Conservation (phyloP, 2,888 invertebrate genomes). For the Deilephila elpenor region DNA sequence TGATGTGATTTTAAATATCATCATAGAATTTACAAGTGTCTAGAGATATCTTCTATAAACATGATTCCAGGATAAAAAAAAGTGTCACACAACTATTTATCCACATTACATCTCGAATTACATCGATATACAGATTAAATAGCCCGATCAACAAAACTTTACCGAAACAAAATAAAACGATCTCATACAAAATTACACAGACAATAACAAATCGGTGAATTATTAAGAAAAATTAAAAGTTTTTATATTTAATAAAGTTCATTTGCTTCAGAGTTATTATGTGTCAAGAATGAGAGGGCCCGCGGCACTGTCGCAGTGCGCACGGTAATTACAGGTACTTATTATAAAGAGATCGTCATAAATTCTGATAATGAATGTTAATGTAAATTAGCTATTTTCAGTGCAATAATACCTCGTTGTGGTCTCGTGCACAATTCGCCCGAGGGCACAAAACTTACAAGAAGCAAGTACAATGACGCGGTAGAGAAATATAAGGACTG, state of each 20-base stretch:
- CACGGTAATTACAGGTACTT: conserved; percentile 20
- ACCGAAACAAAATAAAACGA: no score
- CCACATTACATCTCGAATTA: no score
- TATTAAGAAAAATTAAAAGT: conserved; percentile 2
- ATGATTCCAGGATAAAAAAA: no score
- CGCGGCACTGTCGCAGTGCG: conserved; percentile 15
- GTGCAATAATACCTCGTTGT: conserved; percentile 59
- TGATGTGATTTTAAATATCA: no score
- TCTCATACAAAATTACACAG: no score
- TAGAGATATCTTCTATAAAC: no score
- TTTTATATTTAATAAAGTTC: conserved; percentile 10
- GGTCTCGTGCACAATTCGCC: conserved; percentile 75
- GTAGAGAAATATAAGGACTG: conserved; percentile 35
- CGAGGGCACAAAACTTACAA: conserved; percentile 67
- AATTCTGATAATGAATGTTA: conserved; percentile 48
- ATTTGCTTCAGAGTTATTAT: conserved; percentile 13
- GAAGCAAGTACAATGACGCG: conserved; percentile 56
- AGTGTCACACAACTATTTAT: no score
- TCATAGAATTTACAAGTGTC: no score
- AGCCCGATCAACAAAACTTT: no score
- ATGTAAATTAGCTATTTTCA: conserved; percentile 51
- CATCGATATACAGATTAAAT: no score
- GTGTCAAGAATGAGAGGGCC: conserved; percentile 19
- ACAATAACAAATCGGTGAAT: not conserved
- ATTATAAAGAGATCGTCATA: conserved; percentile 29